Evolutionary conservation across 2,113 vertebrate genomes (phyloP), one percentile per base, ranked within the genome.

Genomic region (Chaetorhynchus papuensis): DNA sequence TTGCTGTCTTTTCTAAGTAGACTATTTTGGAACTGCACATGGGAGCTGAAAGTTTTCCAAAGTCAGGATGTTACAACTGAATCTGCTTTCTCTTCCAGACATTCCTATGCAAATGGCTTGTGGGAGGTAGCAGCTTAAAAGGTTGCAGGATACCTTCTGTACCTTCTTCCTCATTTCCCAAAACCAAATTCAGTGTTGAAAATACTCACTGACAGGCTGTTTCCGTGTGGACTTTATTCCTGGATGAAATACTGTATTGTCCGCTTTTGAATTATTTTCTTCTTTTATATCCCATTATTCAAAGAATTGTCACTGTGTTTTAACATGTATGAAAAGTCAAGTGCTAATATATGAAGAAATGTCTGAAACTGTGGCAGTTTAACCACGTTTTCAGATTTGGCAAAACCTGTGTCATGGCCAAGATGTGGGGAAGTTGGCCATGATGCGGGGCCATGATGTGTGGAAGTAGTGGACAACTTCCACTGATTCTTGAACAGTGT

Each of bases 1-100:
- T 92, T 91, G 30, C 72, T 76, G 31, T 54, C 85, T 92, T 84
- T 77, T 76, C 31, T 61, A 72, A 93, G 70, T 15, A 80, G 66
- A 53, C 75, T 94, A 84, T 94, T 96, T 95, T 87, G 57, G 87
- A 94, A 65, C 93, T 93, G 86, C 53, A 81, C 61, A 93, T 87
- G 61, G 44, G 49, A 94, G 53, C 89, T 93, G 87, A 83, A 93
- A 89, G 37, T 93, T 95, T 89, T 95, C 89, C 74, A 66, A 21
- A 91, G 81, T 65, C 81, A 85, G 70, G 78, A 85, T 96, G 70
- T 91, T 94, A 44, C 24, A 87, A 87, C 70, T 61, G 71, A 91
- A 63, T 85, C 65, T 87, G 53, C 57, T 71, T 84, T 89, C 90
- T 76, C 89, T 89, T 93, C 66, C 89, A 94, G 90, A 83, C 41